A percentile compares a stretch with the other conserved stretches of the same genome.
phyloP scores from a whole-genome alignment of 2,113 vertebrate genomes.

The Mystacornis crossleyi region DNA sequence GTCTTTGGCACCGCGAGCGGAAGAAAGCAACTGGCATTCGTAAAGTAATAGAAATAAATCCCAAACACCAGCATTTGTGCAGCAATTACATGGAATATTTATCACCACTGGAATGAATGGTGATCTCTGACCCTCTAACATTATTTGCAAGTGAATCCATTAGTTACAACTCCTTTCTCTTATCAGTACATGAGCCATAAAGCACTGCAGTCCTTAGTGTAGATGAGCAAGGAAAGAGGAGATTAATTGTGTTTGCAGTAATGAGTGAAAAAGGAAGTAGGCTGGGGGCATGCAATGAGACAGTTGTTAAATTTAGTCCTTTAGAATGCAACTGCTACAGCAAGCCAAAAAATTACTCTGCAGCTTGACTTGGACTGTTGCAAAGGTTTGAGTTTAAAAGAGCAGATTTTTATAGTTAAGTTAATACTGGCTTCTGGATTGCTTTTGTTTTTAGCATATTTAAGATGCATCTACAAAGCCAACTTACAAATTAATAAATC shows the following conservation, averaged over 20 bases:
- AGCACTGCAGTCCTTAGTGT: background rate
- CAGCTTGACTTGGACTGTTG: background rate
- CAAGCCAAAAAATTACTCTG: background rate
- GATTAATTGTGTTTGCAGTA: background rate
- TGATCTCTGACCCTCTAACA: constrained; percentile 4
- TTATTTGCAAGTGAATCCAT: constrained; percentile 17
- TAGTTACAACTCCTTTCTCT: constrained; percentile 27
- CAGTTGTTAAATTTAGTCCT: background rate
- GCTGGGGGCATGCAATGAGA: background rate
- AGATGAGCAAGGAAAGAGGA: constrained; percentile 4
- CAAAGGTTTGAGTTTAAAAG: background rate
- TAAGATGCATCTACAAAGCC: constrained; percentile 39
- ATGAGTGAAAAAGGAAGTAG: constrained; percentile 18
- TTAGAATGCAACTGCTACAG: background rate
- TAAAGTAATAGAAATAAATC: constrained; percentile 56
- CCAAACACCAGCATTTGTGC: constrained; percentile 9
- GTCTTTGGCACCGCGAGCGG: background rate
- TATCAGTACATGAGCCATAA: background rate
- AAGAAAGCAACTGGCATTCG: background rate
- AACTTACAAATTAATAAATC: constrained; percentile 54
- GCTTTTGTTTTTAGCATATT: constrained; percentile 8
- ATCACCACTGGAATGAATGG: constrained; percentile 9
- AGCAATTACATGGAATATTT: constrained; percentile 26
- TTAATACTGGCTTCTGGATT: background rate
- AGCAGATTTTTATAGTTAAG: constrained; percentile 32